Evolutionary conservation across 2,113 vertebrate species (phyloP), one percentile per base, ranked within the genome.

Genomic region (Microtus montanus): DNA sequence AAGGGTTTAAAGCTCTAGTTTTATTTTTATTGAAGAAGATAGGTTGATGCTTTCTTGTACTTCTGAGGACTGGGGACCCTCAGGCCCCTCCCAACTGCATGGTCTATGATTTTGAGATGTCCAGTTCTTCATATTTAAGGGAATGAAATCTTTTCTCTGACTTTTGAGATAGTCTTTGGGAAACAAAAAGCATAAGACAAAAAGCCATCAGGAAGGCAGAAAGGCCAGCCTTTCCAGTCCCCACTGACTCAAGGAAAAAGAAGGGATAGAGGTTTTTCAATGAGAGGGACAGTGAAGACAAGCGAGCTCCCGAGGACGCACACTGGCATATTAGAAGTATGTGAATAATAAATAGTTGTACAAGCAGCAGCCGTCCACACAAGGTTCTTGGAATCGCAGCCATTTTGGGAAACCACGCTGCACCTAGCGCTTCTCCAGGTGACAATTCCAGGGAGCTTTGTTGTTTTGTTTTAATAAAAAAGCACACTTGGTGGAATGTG

Each of bases 141-240:
- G 66, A 91, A 96, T 70, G 89, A 93, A 91, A 85, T 0, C n/a
- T 91, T 95, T n/a, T 33, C 91, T n/a, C 15, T 89, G 33, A 54
- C 38, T 30, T 91, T 87, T 93, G 30, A 87, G 91, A 92, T 77
- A 93, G 82, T 74, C 35, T 58, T 35, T 64, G 22, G 61, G 26
- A 92, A 93, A 93, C 61, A 92, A 49, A 92, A 94, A n/a, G 19
- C 49, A 80, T 54, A 13, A 80, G n/a, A 58, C 14, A 49, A 54
- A 63, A 94, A 89, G 54, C 64, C 93, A 95, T 92, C 10, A 91
- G 54, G 9, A 84, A 95, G 49, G 44, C 52, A 78, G 47, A 84
- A 64, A 85, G 35, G 9, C 2, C 2, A 68, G 9, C 1, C 13
- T 52, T 47, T 49, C 35, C 38, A 4, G 41, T 35, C 63, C 94